Percentiles rank a stretch among this genome's conserved stretches.
Evolutionary conservation across 2,797 vertebrate species (phyloP).

Genomic region (Pogonophryne albipinna): DNA sequence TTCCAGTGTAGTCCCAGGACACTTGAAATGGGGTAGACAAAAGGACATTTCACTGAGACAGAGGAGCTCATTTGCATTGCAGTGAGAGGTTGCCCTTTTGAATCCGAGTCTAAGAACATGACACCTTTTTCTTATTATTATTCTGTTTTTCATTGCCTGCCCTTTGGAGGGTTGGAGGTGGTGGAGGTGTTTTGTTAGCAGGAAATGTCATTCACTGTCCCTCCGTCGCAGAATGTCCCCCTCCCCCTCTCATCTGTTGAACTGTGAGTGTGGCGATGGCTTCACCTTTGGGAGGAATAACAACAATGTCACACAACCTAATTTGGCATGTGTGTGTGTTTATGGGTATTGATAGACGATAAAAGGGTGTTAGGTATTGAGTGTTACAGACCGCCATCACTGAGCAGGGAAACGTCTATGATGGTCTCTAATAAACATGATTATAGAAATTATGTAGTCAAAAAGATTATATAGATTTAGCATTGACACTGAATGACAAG

Average conservation of each 20-base stretch:
- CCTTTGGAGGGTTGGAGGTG: conserved; percentile 37
- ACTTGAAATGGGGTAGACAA: conserved; percentile 62
- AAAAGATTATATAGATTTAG: neutral
- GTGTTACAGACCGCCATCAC: neutral
- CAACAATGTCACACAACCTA: conserved; percentile 2
- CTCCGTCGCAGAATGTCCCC: conserved; percentile 23
- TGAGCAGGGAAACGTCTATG: neutral
- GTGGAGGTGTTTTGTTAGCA: conserved; percentile 46
- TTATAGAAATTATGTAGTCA: neutral
- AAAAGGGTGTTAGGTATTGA: neutral
- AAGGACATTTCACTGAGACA: conserved; percentile 59
- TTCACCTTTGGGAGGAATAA: conserved; percentile 17
- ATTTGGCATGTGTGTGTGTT: neutral
- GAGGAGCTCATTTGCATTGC: conserved; percentile 70
- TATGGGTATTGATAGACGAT: conserved; percentile 5
- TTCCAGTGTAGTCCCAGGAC: conserved; percentile 36
- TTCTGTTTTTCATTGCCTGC: conserved; percentile 55
- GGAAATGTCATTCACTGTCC: conserved; percentile 53
- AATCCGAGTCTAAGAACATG: conserved; percentile 51
- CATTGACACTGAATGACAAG: neutral
- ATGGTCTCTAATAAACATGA: neutral
- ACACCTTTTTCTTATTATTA: conserved; percentile 52
- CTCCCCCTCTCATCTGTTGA: conserved; percentile 25
- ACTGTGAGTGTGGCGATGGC: conserved; percentile 38
- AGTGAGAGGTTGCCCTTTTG: conserved; percentile 67